phyloP scores from a whole-genome alignment of 2,888 invertebrate species.

The Harmothoe impar region DNA sequence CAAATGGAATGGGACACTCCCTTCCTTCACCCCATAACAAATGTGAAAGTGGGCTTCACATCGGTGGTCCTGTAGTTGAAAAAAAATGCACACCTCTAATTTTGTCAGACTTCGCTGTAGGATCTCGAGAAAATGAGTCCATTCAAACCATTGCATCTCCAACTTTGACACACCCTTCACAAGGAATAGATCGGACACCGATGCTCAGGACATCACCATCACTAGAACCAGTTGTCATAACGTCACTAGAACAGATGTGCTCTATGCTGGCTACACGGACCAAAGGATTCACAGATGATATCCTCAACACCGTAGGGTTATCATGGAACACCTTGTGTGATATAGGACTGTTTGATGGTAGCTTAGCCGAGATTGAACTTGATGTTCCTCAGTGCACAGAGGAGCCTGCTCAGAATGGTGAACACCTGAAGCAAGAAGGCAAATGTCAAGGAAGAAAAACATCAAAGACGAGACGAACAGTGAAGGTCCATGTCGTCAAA shows the following conservation, averaged over 20 bases:
- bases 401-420: too few relatives aligned
- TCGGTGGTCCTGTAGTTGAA: neutral
- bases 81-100: neutral
- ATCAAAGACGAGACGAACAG: neutral
- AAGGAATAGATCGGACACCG: neutral
- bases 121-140: neutral
- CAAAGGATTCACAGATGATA: neutral
- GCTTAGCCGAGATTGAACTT: constrained; percentile 24
- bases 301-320: neutral
- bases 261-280: neutral
- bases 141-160: neutral
- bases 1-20: neutral
- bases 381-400: neutral
- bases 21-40: neutral
- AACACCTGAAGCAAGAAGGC: neutral
- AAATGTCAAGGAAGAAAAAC: neutral
- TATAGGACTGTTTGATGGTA: constrained; percentile 34
- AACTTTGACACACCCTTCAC: neutral
- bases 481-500: neutral
- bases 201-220: too few relatives aligned
- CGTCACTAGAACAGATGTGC: neutral
- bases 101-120: constrained; percentile 26
- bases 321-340: neutral
- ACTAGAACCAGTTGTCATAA: neutral
- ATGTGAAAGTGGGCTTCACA: neutral